Evolutionary conservation across 2,113 vertebrate genomes (phyloP), one percentile per base, ranked within the genome.

Genomic region (Nannospalax galili): DNA sequence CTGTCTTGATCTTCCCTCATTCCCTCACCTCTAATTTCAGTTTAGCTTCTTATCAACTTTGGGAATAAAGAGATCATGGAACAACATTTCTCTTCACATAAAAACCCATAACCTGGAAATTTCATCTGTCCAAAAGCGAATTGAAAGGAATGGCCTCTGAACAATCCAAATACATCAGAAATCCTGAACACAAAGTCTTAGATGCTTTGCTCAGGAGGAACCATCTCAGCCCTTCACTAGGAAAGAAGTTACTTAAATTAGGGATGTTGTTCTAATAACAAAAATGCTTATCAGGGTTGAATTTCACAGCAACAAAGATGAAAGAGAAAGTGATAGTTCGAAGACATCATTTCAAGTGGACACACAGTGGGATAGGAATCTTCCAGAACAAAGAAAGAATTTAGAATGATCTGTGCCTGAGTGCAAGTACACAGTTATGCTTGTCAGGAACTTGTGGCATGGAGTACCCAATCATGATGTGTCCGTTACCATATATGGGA

Each of bases 201-300:
- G 0, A 30, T 58, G 16, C 52, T 65, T 94, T 90, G 40, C 37
- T 88, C 74, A 60, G 0, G 7, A 75, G 37, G 67, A 77, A 81
- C 20, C 15, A 81, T 40, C 37, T 78, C 40, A 84, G 78, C 7
- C 48, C 35, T 73, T 92, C 79, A 82, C 58, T 90, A 67, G 79
- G 48, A 35, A 20, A 84, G 35, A 72, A 93, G 74, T 94, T 40
- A 37, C 15, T 90, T 64, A 92, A 70, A 56, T 65, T 58, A 94
- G n/a, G 90, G 80, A 58, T 58, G 52, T 10, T 80, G 60, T 92
- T 88, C 65, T 69, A 74, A 88, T 56, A 84, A 69, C 10, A 78
- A 40, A 24, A n/a, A 69, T 58, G 30, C 28, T 79, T 85, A 85
- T 85, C 84, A 81, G 65, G 84, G 81, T 81, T 70, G 56, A 89